Conservation (phyloP, 2,113 vertebrate genomes). For the Chamaea fasciata region DNA sequence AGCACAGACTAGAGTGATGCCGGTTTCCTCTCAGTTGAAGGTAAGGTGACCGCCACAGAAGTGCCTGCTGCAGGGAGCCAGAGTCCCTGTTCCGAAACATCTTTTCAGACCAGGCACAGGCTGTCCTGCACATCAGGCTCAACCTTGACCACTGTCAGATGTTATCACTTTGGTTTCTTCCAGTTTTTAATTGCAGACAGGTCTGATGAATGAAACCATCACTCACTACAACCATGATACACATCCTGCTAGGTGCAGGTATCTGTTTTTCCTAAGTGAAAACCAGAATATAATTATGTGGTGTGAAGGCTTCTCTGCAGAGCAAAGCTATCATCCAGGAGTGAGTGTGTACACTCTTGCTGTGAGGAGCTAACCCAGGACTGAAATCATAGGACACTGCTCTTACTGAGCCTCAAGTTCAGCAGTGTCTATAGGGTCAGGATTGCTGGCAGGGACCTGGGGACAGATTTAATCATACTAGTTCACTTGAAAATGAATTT, state of each 20-base stretch:
- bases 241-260: background rate
- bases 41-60: background rate
- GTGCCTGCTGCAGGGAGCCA: background rate
- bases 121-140: background rate
- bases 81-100: background rate
- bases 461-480: background rate
- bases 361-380: background rate
- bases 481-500: background rate
- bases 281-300: background rate
- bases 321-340: background rate
- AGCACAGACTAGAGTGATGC: background rate
- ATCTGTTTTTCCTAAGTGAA: background rate
- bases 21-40: background rate
- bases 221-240: background rate
- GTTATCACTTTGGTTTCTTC: background rate
- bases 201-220: background rate
- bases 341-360: rapidly evolving
- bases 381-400: background rate
- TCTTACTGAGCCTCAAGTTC: background rate
- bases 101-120: background rate
- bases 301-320: background rate
- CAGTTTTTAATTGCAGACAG: background rate
- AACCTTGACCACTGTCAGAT: background rate
- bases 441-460: background rate
- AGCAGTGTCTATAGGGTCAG: background rate